These are phyloP conservation scores for Lepidothrix coronata DNA, from an alignment of 2,113 vertebrate genomes.

Conservation along the genomic window DNA sequence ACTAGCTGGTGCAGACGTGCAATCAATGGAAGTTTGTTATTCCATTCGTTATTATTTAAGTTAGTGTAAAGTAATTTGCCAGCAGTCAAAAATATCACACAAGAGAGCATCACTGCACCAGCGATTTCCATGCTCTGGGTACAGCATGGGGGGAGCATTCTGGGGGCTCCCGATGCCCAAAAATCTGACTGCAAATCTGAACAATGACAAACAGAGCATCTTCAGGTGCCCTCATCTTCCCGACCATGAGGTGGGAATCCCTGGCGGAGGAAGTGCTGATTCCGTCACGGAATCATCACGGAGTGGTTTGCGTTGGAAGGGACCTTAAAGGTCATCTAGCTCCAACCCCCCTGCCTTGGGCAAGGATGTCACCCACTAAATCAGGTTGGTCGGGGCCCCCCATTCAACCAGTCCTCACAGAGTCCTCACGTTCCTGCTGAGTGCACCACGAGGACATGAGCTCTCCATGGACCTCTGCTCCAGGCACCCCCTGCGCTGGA, in stretches of 20 bases:
- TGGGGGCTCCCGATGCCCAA: not conserved
- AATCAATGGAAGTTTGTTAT: not conserved
- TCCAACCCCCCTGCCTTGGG: not conserved
- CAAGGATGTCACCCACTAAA: too few relatives aligned
- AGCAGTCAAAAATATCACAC: not conserved
- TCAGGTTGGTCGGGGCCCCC: too few relatives aligned
- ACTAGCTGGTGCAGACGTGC: not conserved
- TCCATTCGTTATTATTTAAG: not conserved
- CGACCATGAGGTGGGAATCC: rapidly evolving
- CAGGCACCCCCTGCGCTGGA: rapidly evolving
- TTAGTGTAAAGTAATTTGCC: rapidly evolving
- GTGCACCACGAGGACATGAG: rapidly evolving
- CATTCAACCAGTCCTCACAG: not conserved
- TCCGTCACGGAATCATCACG: rapidly evolving
- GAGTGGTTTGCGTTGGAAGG: not conserved
- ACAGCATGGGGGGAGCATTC: rapidly evolving
- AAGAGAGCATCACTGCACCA: rapidly evolving
- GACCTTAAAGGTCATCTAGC: not conserved
- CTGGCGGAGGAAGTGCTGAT: not conserved
- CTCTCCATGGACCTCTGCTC: not conserved
- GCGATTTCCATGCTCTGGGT: not conserved
- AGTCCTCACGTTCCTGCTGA: rapidly evolving
- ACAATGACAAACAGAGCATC: rapidly evolving
- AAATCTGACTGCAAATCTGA: not conserved
- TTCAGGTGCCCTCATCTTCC: not conserved